These are phyloP conservation scores for Megamerina dolium DNA, from an alignment of 2,888 invertebrate genomes.

Conservation along the genomic window DNA sequence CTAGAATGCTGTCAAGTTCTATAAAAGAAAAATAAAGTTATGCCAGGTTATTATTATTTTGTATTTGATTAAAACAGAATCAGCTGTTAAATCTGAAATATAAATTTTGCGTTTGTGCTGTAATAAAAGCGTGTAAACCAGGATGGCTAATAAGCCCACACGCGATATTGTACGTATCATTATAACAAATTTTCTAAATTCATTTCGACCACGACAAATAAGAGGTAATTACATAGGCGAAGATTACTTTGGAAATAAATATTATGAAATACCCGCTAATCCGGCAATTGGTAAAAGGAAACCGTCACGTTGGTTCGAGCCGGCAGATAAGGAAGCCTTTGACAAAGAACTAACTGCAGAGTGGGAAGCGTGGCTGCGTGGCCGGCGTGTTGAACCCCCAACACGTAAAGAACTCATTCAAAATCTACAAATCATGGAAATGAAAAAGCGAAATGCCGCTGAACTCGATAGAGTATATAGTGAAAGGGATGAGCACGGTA, in stretches of 20 bases:
- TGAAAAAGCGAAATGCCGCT: conserved; percentile 70
- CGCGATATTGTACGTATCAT: conserved; percentile 44
- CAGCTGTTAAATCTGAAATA: too few species aligned
- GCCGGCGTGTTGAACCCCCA: conserved; percentile 63
- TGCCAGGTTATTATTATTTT: too few species aligned
- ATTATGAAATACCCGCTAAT: conserved; percentile 70
- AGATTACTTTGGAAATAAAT: conserved; percentile 77
- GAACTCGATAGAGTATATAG: conserved; percentile 59
- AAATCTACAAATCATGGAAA: conserved; percentile 64
- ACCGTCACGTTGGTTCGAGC: conserved; percentile 67
- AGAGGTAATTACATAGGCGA: conserved; percentile 58
- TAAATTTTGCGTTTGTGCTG: too few species aligned
- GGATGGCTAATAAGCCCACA: conserved; percentile 40
- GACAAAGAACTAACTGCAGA: conserved; percentile 74
- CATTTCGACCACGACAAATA: conserved; percentile 51
- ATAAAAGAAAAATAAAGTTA: too few species aligned
- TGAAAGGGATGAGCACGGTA: conserved; percentile 30
- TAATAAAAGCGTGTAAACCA: too few species aligned
- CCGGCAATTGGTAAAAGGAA: conserved; percentile 61
- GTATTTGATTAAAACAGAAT: too few species aligned
- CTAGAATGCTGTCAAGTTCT: too few species aligned
- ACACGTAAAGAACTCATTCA: conserved; percentile 64
- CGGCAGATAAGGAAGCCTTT: conserved; percentile 56
- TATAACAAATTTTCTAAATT: conserved; percentile 44
- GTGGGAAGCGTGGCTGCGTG: conserved; percentile 84